A percentile compares a stretch with the other conserved stretches of the same genome.
phyloP scores from a whole-genome alignment of 2,113 vertebrate genomes.

The Tautogolabrus adspersus region DNA sequence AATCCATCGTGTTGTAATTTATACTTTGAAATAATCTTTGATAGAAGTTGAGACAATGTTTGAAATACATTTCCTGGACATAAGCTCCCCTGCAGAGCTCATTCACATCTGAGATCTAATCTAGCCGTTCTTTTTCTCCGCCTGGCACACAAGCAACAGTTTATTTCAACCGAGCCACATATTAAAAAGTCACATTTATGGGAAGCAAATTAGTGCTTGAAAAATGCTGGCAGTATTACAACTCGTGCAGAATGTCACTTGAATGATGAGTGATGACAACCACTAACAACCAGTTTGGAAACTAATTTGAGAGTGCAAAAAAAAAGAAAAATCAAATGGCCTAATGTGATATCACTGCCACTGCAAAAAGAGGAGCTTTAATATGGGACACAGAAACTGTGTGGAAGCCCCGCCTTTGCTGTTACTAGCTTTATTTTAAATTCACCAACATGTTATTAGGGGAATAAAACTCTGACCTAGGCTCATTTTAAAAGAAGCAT shows the following conservation, averaged over 20 bases:
- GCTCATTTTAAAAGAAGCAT: not conserved
- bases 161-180: slow-evolving; percentile 14
- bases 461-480: not conserved
- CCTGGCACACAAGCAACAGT: not conserved
- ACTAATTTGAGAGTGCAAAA: slow-evolving; percentile 32
- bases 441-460: not conserved
- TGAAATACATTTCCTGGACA: slow-evolving; percentile 17
- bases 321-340: not conserved
- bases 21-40: slow-evolving; percentile 2
- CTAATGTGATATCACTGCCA: slow-evolving; percentile 7
- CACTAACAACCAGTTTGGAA: slow-evolving; percentile 27
- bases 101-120: slow-evolving; percentile 18
- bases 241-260: slow-evolving; percentile 27
- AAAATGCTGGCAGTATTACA: slow-evolving; percentile 29
- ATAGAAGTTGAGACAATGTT: slow-evolving; percentile 17
- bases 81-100: slow-evolving; percentile 11
- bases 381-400: slow-evolving; percentile 12
- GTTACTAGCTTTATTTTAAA: not conserved
- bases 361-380: not conserved
- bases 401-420: not conserved
- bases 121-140: not conserved
- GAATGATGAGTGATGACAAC: slow-evolving; percentile 35
- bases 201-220: slow-evolving; percentile 12
- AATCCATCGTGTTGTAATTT: slow-evolving; percentile 7
- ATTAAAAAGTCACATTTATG: slow-evolving; percentile 31